Conservation (phyloP, 2,113 vertebrate genomes). For the Xyliphius kryptos region DNA sequence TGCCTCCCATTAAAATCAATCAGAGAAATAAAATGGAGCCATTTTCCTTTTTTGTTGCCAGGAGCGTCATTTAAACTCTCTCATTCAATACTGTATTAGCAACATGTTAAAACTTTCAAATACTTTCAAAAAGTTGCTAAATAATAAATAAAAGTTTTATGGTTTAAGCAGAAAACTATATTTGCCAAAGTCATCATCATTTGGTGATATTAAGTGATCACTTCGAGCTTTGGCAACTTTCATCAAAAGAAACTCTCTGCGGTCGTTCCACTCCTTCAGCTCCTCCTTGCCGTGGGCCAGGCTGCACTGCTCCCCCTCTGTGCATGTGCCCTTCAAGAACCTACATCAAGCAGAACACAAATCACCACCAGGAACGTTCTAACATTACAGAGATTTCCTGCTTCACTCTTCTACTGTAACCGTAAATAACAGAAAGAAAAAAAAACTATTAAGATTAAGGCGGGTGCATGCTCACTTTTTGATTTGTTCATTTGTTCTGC, state of each 20-base stretch:
- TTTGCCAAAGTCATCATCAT: slow-evolving; percentile 99
- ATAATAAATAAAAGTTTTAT: slow-evolving; percentile 75
- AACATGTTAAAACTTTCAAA: slow-evolving; percentile 37
- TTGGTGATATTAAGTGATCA: slow-evolving; percentile 95
- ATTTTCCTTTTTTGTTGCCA: slow-evolving; percentile 18
- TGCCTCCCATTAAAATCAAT: slow-evolving; percentile 47
- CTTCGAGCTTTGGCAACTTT: slow-evolving; percentile 94
- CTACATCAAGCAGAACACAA: slow-evolving; percentile 50
- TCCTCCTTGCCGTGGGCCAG: slow-evolving; percentile 89
- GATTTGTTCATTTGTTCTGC: no score
- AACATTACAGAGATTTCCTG: not conserved
- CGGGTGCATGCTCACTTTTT: no score
- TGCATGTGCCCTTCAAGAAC: slow-evolving; percentile 78
- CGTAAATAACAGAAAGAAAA: no score
- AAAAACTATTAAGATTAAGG: no score
- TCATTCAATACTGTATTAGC: slow-evolving; percentile 43
- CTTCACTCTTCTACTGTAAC: no score
- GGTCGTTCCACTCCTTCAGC: slow-evolving; percentile 88
- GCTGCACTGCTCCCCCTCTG: slow-evolving; percentile 80
- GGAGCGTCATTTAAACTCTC: slow-evolving; percentile 33
- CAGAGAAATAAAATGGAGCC: slow-evolving; percentile 28
- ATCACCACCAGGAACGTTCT: slow-evolving; percentile 3
- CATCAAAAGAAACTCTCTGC: slow-evolving; percentile 87
- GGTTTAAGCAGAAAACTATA: slow-evolving; percentile 99
- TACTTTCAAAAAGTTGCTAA: slow-evolving; percentile 32